phyloP scores from a whole-genome alignment of 2,888 invertebrate genomes.

The Apodemia hepburni region DNA sequence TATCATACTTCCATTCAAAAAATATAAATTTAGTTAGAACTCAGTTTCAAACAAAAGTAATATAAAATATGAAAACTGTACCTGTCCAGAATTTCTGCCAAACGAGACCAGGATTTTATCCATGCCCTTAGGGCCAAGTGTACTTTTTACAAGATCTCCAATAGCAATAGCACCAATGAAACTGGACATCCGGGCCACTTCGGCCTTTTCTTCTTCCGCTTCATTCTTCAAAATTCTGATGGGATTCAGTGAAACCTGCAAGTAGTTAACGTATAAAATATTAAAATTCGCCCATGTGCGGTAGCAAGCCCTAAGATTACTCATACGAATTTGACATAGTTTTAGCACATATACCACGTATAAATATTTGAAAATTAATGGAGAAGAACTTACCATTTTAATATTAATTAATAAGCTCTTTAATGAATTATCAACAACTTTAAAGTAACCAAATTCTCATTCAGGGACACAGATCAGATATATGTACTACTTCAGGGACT shows the following conservation, averaged over 20 bases:
- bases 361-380: neutral
- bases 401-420: neutral
- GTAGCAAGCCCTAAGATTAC: neutral
- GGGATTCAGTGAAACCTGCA: slow-evolving; percentile 93
- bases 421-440: neutral
- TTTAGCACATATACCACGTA: neutral
- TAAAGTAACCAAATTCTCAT: neutral
- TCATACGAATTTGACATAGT: neutral
- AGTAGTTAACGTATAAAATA: slow-evolving; percentile 27
- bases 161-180: slow-evolving; percentile 99
- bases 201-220: slow-evolving; percentile 98
- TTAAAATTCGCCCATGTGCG: slow-evolving; percentile 32
- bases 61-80: slow-evolving; percentile 32
- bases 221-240: slow-evolving; percentile 96
- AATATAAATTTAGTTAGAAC: no score
- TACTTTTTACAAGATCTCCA: slow-evolving; percentile 98
- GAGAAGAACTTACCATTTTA: neutral
- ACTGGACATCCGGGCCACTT: slow-evolving; percentile 97
- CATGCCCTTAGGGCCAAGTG: slow-evolving; percentile 99
- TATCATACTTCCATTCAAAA: no score
- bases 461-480: no score
- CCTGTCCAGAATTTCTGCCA: slow-evolving; percentile 88
- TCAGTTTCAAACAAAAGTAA: neutral
- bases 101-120: slow-evolving; percentile 92
- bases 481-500: no score